Base-by-base conservation (phyloP, 37 sponge, comb jelly and placozoan species). In the Axinella damicornis region DNA sequence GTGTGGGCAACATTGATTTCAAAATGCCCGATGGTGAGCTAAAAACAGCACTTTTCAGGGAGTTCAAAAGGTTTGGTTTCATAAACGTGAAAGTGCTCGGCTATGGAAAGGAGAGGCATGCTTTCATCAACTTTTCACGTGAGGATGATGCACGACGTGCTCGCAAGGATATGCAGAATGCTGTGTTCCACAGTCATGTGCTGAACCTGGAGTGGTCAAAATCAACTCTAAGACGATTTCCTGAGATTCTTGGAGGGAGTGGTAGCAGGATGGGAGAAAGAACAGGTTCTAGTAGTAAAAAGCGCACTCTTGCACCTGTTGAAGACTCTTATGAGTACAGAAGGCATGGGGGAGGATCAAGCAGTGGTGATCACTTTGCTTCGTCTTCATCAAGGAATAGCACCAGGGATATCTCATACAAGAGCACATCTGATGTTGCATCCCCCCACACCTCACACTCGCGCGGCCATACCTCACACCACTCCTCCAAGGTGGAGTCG, bases 41-140 rank as follows among this genome's bases (percentile, higher is more conserved):
- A 18, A 77, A 86, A 31, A 69, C 58, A 20, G 73, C 62, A 5
- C 71, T 95, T 0, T 89, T 89, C 22, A 71, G 85, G 5, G 80
- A 88, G 15, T 95, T 92, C 69, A 88, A 89, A n/a, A 80, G 65
- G 28, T 95, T 71, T 77, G 95, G 95, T 6, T 87, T 74, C 28
- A 74, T 92, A 27, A 80, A 80, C 59, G 81, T 95, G 18, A 86
- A 92, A 61, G 90, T 95, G 39, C 67, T 89, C 15, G 95, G 95
- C 6, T 81, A 54, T 35, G 88, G 87, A 13, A 85, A 71, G 61
- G 90, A 89, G n/a, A 62, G 95, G 54, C 89, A 89, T 65, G 95
- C 87, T 32, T 91, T 88, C 78, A 79, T 95, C 52, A 91, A 95
- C 57, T 95, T 92, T 69, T 76, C 77, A 2, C 66, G 78, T 53